A percentile compares a stretch with the other conserved stretches of the same genome.
Evolutionary conservation across 2,113 vertebrate species (phyloP).

Genomic region (Sprattus sprattus): DNA sequence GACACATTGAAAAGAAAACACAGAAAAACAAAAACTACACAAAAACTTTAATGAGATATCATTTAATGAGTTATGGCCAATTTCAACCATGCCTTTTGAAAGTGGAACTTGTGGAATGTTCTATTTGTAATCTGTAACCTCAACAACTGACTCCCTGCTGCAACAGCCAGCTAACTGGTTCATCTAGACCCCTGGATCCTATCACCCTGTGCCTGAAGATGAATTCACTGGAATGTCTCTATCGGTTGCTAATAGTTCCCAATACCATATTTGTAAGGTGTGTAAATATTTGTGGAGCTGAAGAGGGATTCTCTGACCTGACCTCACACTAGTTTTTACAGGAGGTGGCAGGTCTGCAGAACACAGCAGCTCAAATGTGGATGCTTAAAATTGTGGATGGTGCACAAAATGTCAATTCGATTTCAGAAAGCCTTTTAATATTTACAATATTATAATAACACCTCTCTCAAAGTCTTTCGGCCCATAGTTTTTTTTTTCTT

Average conservation of each 20-base stretch:
- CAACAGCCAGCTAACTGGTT: not conserved
- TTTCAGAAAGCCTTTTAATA: not conserved
- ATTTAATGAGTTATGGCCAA: not conserved
- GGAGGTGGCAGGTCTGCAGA: not conserved
- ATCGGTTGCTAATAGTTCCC: conserved; percentile 11
- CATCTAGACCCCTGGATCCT: not conserved
- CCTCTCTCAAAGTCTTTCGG: too few relatives aligned
- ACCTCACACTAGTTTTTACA: not conserved
- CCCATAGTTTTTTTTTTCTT: too few relatives aligned
- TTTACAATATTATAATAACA: too few relatives aligned
- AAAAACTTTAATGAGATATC: not conserved
- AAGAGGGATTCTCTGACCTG: not conserved
- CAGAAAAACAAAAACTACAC: not conserved
- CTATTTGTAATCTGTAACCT: not conserved
- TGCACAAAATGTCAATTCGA: not conserved
- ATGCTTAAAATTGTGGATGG: not conserved
- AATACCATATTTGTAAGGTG: not conserved
- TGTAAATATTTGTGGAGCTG: not conserved
- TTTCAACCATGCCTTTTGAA: not conserved
- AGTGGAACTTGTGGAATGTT: conserved; percentile 1
- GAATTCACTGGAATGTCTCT: not conserved
- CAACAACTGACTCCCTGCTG: not conserved
- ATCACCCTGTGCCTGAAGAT: not conserved
- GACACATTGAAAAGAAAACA: not conserved
- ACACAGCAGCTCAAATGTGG: not conserved